phyloP scores from a whole-genome alignment of 2,113 vertebrate species.

The Sceloporus tristichus region DNA sequence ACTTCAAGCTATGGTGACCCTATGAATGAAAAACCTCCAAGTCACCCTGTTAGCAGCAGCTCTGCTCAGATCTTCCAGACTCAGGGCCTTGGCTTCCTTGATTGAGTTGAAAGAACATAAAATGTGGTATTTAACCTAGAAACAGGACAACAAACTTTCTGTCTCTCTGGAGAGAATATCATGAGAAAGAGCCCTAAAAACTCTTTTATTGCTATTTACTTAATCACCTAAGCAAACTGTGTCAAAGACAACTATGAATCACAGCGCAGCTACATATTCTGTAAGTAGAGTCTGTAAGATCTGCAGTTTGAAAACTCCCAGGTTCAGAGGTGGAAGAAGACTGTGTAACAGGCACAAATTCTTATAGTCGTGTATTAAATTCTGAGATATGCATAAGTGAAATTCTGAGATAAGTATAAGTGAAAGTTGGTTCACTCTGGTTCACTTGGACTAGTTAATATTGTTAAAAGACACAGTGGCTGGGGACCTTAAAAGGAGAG shows the following conservation, averaged over 20 bases:
- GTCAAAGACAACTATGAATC: background rate
- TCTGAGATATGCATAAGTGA: background rate
- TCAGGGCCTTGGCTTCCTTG: no score
- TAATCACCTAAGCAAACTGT: background rate
- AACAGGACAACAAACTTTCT: background rate
- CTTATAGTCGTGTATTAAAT: background rate
- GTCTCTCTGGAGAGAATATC: background rate
- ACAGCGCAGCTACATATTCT: background rate
- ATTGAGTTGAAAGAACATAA: constrained; percentile 4
- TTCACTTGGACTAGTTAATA: no score
- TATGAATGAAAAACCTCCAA: no score
- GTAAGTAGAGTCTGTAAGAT: background rate
- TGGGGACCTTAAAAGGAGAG: no score
- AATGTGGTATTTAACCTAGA: background rate
- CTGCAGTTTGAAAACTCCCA: background rate
- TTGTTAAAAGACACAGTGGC: no score
- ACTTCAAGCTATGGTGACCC: no score
- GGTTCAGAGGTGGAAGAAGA: background rate
- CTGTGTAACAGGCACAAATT: background rate
- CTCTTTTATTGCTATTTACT: background rate
- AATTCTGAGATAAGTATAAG: no score
- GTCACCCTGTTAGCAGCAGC: no score
- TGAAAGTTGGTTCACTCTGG: no score
- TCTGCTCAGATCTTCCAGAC: no score
- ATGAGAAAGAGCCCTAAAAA: background rate